Evolutionary conservation across 2,888 invertebrate species (phyloP).

Genomic region (Melitaea athalia): DNA sequence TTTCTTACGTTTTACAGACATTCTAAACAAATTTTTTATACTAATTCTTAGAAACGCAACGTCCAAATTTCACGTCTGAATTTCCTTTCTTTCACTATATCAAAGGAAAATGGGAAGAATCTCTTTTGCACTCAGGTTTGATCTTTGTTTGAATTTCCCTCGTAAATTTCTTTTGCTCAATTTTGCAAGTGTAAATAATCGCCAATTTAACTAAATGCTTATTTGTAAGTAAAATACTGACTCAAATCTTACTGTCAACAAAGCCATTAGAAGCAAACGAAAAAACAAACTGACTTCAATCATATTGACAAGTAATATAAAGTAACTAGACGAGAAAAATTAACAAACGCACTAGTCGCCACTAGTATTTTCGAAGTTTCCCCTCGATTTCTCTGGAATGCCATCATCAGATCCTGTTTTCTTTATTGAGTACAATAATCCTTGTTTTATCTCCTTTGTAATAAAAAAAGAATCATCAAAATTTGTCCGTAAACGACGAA

Average conservation of each 20-base stretch:
- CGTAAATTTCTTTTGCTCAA: slow-evolving; percentile 3
- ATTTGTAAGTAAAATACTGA: not conserved
- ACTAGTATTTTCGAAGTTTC: too few relatives aligned
- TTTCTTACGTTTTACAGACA: slow-evolving; percentile 62
- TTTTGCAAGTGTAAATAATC: slow-evolving; percentile 2
- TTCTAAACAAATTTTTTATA: slow-evolving; percentile 71
- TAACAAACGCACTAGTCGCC: too few relatives aligned
- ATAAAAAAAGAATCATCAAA: too few relatives aligned
- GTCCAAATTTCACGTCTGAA: slow-evolving; percentile 55
- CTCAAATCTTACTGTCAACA: not conserved
- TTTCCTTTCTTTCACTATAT: slow-evolving; percentile 55
- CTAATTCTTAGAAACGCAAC: slow-evolving; percentile 61
- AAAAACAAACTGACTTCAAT: too few relatives aligned
- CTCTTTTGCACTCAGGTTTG: slow-evolving; percentile 23
- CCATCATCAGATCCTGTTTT: too few relatives aligned
- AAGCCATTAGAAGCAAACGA: too few relatives aligned
- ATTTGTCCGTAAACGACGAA: too few relatives aligned
- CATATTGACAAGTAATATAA: too few relatives aligned
- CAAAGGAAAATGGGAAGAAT: slow-evolving; percentile 53
- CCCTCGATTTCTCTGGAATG: too few relatives aligned
- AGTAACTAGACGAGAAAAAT: too few relatives aligned
- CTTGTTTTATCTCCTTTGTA: too few relatives aligned
- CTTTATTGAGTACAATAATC: too few relatives aligned
- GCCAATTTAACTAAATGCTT: not conserved
- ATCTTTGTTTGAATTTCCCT: slow-evolving; percentile 22